Base-by-base conservation (phyloP, 1,140 invertebrate species). In the Drosophila nebulosa region DNA sequence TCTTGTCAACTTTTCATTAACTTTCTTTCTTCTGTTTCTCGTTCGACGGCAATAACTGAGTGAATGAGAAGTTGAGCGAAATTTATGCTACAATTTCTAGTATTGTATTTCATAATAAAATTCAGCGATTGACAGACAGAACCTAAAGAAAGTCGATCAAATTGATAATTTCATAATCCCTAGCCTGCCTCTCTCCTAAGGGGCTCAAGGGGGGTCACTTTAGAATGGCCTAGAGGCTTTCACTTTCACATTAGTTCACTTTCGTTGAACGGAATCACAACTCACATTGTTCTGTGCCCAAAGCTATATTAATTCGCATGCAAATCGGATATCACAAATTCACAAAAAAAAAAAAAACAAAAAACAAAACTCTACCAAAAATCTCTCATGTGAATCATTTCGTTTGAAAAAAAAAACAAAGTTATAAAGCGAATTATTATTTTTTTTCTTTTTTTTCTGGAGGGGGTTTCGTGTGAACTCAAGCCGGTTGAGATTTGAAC, bases 351-450 rank as follows among this genome's bases (percentile, higher is more conserved):
- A 9, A 30, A 30, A 30, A 26, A 26, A 26, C 42, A 63, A 32
- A 32, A 55, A 53, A 62, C 42, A 42, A 53, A 24, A 63, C 68
- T 30, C 7, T 53, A 77, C 69, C 39, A 64, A 58, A 74, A 51
- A 78, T 78, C 78, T 77, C 63, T 59, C 74, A 78, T 72, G 66
- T 86, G 83, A 86, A 78, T 86, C 83, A 86, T 86, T 88, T 85
- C 74, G 64, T 71, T 85, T 75, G 78, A 85, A 85, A 83, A 61
- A 53, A 63, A 58, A 76, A 30, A 32, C 61, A 67, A 64, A 73
- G 65, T 64, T 84, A 76, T 66, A 74, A 74, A 66, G 58, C 51
- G 55, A 60, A 62, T 52, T 59, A 60, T 73, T 64, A 27, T 39
- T 53, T 30, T 58, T 35, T 57, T 22, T 62, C 69, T 73, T 70